Evolutionary conservation across 2,797 vertebrate species (phyloP).

Genomic region (Helarctos malayanus): DNA sequence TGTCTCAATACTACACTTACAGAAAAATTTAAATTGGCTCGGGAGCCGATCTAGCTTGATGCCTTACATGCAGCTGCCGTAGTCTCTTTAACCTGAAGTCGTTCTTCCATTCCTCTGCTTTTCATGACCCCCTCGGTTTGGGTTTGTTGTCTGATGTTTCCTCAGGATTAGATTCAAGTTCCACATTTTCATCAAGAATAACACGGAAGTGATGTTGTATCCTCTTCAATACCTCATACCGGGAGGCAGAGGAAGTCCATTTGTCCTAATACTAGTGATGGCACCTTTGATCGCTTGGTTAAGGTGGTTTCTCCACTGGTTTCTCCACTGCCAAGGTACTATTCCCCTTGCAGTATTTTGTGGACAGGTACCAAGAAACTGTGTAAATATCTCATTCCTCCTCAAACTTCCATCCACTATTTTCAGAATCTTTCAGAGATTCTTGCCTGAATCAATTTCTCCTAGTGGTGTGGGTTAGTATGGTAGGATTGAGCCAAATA

Average conservation of each 20-base stretch:
- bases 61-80: background rate
- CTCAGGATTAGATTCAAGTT: background rate
- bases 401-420: background rate
- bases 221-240: background rate
- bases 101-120: background rate
- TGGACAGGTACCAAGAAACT: background rate
- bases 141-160: background rate
- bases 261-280: background rate
- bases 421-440: background rate
- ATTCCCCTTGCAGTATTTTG: background rate
- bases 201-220: background rate
- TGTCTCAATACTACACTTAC: background rate
- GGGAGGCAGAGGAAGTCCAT: background rate
- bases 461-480: background rate
- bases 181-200: background rate
- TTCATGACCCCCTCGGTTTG: background rate
- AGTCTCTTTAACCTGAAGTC: background rate
- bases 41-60: background rate
- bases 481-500: background rate
- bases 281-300: background rate
- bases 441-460: background rate
- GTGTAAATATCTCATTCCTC: constrained; percentile 14
- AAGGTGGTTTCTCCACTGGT: background rate
- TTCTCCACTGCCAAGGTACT: background rate
- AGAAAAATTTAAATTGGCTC: background rate